These are phyloP conservation scores for Macrobrachium rosenbergii DNA, from an alignment of 1,140 invertebrate genomes.

Conservation along the genomic window DNA sequence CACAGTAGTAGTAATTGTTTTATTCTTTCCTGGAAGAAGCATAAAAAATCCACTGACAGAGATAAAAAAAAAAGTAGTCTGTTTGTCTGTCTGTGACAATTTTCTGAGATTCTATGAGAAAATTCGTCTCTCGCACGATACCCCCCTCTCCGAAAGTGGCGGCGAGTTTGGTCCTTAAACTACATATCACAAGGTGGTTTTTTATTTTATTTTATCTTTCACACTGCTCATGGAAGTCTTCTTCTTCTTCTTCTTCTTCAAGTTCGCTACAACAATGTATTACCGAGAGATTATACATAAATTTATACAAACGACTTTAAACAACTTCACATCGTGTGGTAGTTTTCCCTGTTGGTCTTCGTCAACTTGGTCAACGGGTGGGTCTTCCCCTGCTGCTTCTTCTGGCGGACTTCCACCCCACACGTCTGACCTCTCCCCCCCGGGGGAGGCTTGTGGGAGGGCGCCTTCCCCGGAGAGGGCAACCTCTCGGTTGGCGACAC, in stretches of 20 bases:
- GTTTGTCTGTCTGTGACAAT: too few relatives aligned
- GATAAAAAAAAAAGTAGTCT: too few relatives aligned
- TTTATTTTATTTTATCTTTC: too few relatives aligned
- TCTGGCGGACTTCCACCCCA: conserved; percentile 59
- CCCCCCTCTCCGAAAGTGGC: conserved; percentile 37
- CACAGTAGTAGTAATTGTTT: too few relatives aligned
- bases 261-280: too few relatives aligned
- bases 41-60: too few relatives aligned
- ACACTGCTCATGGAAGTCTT: conserved; percentile 56
- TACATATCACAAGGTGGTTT: conserved; percentile 57
- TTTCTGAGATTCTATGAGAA: conserved; percentile 21
- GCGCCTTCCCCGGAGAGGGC: conserved; percentile 17
- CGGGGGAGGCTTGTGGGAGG: conserved; percentile 50
- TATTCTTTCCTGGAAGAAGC: too few relatives aligned
- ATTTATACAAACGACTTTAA: not conserved
- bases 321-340: conserved; percentile 51
- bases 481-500: conserved; percentile 36
- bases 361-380: conserved; percentile 61
- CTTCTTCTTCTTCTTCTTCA: too few relatives aligned
- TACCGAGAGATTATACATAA: too few relatives aligned
- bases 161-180: conserved; percentile 44
- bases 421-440: conserved; percentile 46
- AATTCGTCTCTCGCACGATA: conserved; percentile 45
- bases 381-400: conserved; percentile 66
- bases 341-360: conserved; percentile 50